Percentiles rank a stretch among this genome's conserved stretches.
These are phyloP conservation scores for Botia almorhae DNA, from an alignment of 2,797 vertebrate species.

Conservation along the genomic window DNA sequence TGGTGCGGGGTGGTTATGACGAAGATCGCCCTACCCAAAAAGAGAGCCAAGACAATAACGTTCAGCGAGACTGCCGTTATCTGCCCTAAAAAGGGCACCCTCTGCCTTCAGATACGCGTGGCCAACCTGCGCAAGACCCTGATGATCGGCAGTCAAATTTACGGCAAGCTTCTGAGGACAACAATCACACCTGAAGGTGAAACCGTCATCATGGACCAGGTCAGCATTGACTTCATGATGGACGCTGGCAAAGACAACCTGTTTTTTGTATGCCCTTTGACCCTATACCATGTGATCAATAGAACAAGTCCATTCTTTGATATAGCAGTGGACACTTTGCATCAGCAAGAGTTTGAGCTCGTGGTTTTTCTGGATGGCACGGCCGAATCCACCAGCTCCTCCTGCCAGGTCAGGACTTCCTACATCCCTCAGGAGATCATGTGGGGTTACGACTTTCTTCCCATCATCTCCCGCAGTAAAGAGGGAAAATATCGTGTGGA, in stretches of 20 bases:
- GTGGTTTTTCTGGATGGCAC: slow-evolving; percentile 92
- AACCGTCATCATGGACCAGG: slow-evolving; percentile 92
- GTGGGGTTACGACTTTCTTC: slow-evolving; percentile 94
- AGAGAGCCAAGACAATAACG: slow-evolving; percentile 90
- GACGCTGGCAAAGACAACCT: slow-evolving; percentile 93
- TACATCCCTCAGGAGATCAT: slow-evolving; percentile 93
- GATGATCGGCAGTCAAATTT: slow-evolving; percentile 93
- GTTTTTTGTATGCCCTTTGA: slow-evolving; percentile 94
- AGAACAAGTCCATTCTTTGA: slow-evolving; percentile 94
- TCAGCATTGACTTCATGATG: slow-evolving; percentile 89
- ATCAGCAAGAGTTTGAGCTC: slow-evolving; percentile 90
- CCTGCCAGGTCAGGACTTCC: slow-evolving; percentile 94
- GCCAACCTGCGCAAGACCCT: slow-evolving; percentile 95
- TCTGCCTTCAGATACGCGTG: slow-evolving; percentile 90
- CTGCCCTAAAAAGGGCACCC: slow-evolving; percentile 83
- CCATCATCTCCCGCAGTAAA: slow-evolving; percentile 93
- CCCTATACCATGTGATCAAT: slow-evolving; percentile 90
- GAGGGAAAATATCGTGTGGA: slow-evolving; percentile 95
- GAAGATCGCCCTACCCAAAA: slow-evolving; percentile 93
- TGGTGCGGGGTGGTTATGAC: slow-evolving; percentile 93
- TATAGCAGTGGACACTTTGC: slow-evolving; percentile 88
- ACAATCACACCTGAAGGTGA: slow-evolving; percentile 90
- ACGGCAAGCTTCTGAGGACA: slow-evolving; percentile 91
- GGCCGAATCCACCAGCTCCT: slow-evolving; percentile 91
- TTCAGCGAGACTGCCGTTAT: slow-evolving; percentile 94